Evolutionary conservation across 2,888 invertebrate species (phyloP), one percentile per base, ranked within the genome.

Genomic region (Nephrotoma flavescens): DNA sequence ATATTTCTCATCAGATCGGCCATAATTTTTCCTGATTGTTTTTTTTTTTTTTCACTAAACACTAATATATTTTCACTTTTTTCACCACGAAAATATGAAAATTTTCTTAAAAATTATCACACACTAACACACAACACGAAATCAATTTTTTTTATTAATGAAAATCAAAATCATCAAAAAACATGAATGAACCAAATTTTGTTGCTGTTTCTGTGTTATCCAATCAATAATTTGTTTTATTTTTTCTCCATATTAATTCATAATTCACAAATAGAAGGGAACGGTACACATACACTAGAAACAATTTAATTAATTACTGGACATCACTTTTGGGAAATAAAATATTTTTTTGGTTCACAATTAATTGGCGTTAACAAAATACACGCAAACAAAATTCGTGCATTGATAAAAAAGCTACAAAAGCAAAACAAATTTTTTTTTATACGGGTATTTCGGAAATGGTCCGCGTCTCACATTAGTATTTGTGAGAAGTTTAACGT

Each of bases 1-100:
- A 41, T 42, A 84, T 42, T 93, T 89, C 95, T 94, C 91, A 95
- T 94, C 91, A 95, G 92, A 93, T 95, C 95, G 91, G 95, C 95
- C 95, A 95, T 95, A 88, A 88, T 89, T 42, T 83, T 83, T 41
- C 41, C 83, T 41, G 41, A 83, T 15, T 41, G 41, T 41, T 15
- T 57, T 52, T 71, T 15, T 57, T 52, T 71, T 71, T 71, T 31
- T 71, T 71, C 31, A 71, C 71, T 31, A 31, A 2, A 31, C 71
- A 71, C 71, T 71, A 6, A 4, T 52, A 15, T 52, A 52, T 52
- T 52, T 15, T 47, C 9, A 15, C 15, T 7, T 9, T 71, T 71
- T 71, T 31, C 41, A 84, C 41, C 42, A 84, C 7, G 41, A 41
- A 41, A 15, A 1, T 84, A 15, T 11, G 41, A 9, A 42, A 42